Conservation (phyloP, 1,140 invertebrate species). For the Penaeus indicus region DNA sequence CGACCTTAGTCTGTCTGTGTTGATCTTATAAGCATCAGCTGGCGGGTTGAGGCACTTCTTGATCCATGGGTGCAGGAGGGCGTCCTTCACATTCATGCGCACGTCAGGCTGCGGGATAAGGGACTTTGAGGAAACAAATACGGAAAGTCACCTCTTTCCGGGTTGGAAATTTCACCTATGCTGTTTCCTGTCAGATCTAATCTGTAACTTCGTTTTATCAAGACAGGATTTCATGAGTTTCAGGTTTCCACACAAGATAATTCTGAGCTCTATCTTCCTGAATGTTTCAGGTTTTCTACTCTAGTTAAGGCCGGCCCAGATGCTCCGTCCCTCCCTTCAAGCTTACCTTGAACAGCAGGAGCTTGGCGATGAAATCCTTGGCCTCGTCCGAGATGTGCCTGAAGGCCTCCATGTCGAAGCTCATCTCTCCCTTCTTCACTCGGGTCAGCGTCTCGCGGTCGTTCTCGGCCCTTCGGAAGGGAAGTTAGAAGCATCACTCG, state of each 20-base stretch:
- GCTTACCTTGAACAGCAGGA: slow-evolving; percentile 77
- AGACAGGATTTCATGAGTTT: no score
- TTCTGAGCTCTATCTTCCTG: no score
- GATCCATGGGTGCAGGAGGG: slow-evolving; percentile 90
- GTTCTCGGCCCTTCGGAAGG: slow-evolving; percentile 76
- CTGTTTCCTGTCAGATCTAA: no score
- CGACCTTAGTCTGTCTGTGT: slow-evolving; percentile 77
- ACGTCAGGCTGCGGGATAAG: slow-evolving; percentile 75
- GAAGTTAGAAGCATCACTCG: not conserved
- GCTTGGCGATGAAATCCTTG: slow-evolving; percentile 87
- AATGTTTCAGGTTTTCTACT: no score
- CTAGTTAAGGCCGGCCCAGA: no score
- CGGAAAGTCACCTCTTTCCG: no score
- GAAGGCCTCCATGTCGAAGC: slow-evolving; percentile 71
- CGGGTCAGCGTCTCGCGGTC: slow-evolving; percentile 89
- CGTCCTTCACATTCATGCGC: slow-evolving; percentile 83
- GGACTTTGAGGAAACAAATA: no score
- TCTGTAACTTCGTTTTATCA: no score
- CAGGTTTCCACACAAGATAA: no score
- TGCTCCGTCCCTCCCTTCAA: no score
- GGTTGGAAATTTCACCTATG: no score
- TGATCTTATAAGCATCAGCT: slow-evolving; percentile 79
- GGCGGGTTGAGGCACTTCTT: slow-evolving; percentile 67
- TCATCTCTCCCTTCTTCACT: slow-evolving; percentile 76
- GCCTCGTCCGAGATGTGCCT: slow-evolving; percentile 82